Evolutionary conservation across 2,113 vertebrate species (phyloP).

Genomic region (Cricetomys ansorgei): DNA sequence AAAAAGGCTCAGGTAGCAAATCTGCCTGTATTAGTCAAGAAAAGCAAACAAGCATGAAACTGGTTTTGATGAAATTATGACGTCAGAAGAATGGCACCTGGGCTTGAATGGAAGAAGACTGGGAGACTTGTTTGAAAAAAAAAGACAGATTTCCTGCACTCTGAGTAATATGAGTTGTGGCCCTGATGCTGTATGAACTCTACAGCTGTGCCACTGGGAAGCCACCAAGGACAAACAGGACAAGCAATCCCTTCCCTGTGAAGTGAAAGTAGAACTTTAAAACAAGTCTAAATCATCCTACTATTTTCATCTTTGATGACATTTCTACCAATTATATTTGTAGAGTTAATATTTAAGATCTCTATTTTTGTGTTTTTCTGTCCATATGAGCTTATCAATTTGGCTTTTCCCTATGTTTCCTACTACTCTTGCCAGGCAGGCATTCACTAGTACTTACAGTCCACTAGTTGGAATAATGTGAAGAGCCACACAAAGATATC

Average conservation of each 20-base stretch:
- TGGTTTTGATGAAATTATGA: not conserved
- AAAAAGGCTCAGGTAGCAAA: not conserved
- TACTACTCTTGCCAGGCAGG: not conserved
- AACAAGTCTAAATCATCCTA: not conserved
- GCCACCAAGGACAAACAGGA: not conserved
- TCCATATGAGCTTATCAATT: not conserved
- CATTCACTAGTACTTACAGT: not conserved
- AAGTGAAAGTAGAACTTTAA: not conserved
- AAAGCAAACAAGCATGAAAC: not conserved
- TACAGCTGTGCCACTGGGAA: not conserved
- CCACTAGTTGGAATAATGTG: not conserved
- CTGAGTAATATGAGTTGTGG: not conserved
- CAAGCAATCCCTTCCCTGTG: not conserved
- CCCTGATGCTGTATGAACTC: not conserved
- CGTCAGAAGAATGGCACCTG: not conserved
- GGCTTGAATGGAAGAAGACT: not conserved
- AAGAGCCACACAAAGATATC: not conserved
- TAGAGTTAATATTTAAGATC: not conserved
- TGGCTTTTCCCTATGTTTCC: not conserved
- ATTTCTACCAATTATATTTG: not conserved
- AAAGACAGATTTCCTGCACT: not conserved
- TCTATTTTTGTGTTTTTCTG: not conserved
- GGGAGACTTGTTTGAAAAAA: not conserved
- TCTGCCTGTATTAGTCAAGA: not conserved
- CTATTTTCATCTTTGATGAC: not conserved